Percentiles rank a stretch among this genome's conserved stretches.
These are phyloP conservation scores for Eupristina koningsbergeri DNA, from an alignment of 1,140 invertebrate species.

Conservation along the genomic window DNA sequence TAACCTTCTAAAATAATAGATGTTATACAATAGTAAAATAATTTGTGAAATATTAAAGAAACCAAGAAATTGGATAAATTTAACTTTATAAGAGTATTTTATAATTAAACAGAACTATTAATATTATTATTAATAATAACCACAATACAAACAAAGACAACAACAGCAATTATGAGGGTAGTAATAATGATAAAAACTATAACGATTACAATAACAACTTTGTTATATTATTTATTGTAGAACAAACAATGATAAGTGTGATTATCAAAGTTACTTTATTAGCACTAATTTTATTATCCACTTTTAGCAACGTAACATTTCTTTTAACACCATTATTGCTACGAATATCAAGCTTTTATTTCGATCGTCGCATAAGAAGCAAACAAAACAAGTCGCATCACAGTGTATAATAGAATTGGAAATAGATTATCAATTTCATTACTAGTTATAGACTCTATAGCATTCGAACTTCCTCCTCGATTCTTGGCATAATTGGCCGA, in stretches of 20 bases:
- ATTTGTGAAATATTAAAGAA: no score
- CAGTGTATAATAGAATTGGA: conserved; percentile 14
- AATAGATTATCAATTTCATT: conserved; percentile 32
- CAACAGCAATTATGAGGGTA: no score
- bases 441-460: neutral
- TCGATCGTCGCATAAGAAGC: neutral
- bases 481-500: neutral
- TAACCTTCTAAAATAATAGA: no score
- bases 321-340: neutral
- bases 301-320: neutral
- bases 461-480: neutral
- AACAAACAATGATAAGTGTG: neutral
- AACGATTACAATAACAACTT: neutral
- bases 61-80: no score
- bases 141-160: neutral
- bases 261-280: neutral
- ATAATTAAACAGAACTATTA: no score
- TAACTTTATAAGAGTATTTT: no score
- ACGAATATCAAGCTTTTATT: neutral
- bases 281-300: neutral
- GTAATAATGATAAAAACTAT: no score
- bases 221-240: neutral
- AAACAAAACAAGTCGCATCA: neutral
- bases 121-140: neutral
- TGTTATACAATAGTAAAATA: no score